Base-by-base conservation (phyloP, 2,888 invertebrate species). In the Serripes groenlandicus region DNA sequence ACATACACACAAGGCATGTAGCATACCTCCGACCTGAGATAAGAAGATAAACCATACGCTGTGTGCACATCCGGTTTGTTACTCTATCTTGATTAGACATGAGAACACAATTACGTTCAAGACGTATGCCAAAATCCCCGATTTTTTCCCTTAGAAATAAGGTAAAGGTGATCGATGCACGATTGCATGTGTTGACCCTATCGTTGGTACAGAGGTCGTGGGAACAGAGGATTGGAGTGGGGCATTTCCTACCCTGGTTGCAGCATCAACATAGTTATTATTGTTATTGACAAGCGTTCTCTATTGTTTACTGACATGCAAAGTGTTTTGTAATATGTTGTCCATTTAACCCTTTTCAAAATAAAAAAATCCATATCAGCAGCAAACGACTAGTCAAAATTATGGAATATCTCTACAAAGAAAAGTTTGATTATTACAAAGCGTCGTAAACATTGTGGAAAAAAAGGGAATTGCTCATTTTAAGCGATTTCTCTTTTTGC, bases 61-160 rank as follows among this genome's bases (percentile, higher is more conserved):
- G 23, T 68, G 68, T 68, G 68, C 68, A 42, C 49, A 68, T 68
- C 68, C 68, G 37, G 68, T 49, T 68, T 42, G 62, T 32, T 62
- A 58, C 21, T 21, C 7, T 32, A 21, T 32, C 28, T 15, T 15
- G 62, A 62, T 62, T 30, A 62, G 49, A 49, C 49, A 49, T 21
- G 49, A 15, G 21, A 49, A 49, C 21, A 49, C n/a, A n/a, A n/a
- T n/a, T n/a, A 21, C 49, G 49, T 49, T 49, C 49, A 15, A 49
- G 15, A 49, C 49, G 3, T 3, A 49, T 49, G 49, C 49, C 49
- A 49, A 49, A 49, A 49, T 21, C 15, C 49, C 49, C 7, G 2
- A 2, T 49, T 49, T 49, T 49, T 5, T 2, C 15, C 21, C 49
- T 2, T 1, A 49, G 49, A 49, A 21, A 49, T n/a, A 49, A 49